Evolutionary conservation across 2,888 invertebrate genomes (phyloP).

Genomic region (Steinernema hermaphroditum): DNA sequence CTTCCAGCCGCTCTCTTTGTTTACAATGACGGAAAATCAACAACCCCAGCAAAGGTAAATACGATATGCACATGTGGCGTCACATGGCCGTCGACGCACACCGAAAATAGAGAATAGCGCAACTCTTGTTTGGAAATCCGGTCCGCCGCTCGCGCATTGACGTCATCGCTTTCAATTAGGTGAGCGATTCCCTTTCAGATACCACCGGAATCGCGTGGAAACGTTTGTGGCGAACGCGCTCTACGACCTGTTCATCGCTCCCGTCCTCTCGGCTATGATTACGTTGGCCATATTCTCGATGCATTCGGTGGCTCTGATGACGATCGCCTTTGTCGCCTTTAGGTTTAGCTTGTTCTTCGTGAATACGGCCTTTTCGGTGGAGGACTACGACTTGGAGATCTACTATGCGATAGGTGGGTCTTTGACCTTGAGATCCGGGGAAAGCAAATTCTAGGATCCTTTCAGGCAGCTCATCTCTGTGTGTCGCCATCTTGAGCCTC

Average conservation of each 20-base stretch:
- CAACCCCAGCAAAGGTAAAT: conserved; percentile 15
- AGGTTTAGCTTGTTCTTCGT: not conserved
- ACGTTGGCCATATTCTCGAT: conserved; percentile 10
- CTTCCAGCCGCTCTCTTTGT: not conserved
- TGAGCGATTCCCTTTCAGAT: conserved; percentile 8
- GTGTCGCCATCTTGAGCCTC: conserved; percentile 4
- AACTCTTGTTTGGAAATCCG: conserved; percentile 23
- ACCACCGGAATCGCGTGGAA: conserved; percentile 26
- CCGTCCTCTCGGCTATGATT: conserved; percentile 15
- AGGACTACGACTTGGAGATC: conserved; percentile 17
- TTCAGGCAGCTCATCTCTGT: not conserved
- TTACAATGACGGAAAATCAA: conserved; percentile 3
- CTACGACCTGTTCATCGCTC: conserved; percentile 26
- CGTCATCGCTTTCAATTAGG: conserved; percentile 4
- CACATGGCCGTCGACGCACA: not conserved
- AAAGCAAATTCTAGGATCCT: too few species aligned
- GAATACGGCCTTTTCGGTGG: not conserved
- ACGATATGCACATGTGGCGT: not conserved
- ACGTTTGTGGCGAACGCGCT: conserved; percentile 15
- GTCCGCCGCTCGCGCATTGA: conserved; percentile 21
- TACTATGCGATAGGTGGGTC: conserved; percentile 8
- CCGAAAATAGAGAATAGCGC: not conserved
- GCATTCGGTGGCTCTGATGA: not conserved
- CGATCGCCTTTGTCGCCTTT: not conserved
- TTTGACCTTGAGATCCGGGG: not conserved